A percentile compares a stretch with the other conserved stretches of the same genome.
These are phyloP conservation scores for Heterodera schachtii DNA, from an alignment of 1,140 invertebrate genomes.

Conservation along the genomic window DNA sequence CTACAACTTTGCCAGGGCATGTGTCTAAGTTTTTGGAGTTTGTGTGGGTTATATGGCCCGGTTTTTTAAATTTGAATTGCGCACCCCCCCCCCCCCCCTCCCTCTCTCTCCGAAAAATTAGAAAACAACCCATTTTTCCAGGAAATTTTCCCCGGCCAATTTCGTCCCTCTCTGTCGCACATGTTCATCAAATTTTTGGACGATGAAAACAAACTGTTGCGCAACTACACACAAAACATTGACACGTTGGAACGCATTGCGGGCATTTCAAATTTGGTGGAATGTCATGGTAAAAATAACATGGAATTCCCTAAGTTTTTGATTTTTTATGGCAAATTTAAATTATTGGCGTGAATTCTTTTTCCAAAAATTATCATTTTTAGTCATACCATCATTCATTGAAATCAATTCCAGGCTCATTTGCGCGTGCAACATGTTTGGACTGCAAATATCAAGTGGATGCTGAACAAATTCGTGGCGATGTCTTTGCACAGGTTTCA, in stretches of 20 bases:
- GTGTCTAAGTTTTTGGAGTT: background rate
- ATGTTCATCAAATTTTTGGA: conserved; percentile 82
- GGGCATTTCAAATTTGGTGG: conserved; percentile 71
- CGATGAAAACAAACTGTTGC: conserved; percentile 76
- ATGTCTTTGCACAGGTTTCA: conserved; percentile 42
- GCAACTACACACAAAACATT: conserved; percentile 92
- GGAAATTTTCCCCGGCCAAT: conserved; percentile 42
- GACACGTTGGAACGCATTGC: conserved; percentile 85
- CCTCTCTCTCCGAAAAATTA: background rate
- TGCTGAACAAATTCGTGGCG: conserved; percentile 43
- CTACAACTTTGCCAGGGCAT: conserved; percentile 79
- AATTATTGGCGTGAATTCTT: too few species aligned
- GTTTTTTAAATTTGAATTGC: conserved; percentile 3
- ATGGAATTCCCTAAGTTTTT: too few species aligned
- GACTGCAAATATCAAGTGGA: conserved; percentile 40
- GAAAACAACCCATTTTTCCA: conserved; percentile 38
- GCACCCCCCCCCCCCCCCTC: too few species aligned
- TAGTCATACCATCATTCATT: conserved; percentile 1
- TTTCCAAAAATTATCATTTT: too few species aligned
- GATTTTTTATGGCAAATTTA: background rate
- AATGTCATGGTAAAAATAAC: conserved; percentile 68
- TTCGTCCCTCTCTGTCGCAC: conserved; percentile 80
- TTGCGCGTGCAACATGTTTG: conserved; percentile 42
- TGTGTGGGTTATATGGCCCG: background rate
- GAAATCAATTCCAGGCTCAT: conserved; percentile 33